Percentiles rank a stretch among this genome's conserved stretches.
phyloP scores from a whole-genome alignment of 2,888 invertebrate species.

The Euspilapteryx auroguttella region DNA sequence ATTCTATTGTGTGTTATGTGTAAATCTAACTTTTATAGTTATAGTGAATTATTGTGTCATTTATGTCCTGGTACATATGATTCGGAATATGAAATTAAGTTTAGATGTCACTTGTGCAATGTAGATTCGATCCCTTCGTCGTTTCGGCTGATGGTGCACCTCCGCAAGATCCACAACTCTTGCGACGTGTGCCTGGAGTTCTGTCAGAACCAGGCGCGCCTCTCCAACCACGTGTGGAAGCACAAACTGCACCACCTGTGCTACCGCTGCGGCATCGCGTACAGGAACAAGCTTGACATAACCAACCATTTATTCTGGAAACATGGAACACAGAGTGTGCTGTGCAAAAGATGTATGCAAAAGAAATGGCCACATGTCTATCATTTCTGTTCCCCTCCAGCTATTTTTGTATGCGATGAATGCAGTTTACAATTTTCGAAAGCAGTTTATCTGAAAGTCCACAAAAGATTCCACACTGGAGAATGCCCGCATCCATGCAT shows the following conservation, averaged over 20 bases:
- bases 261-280: slow-evolving; percentile 85
- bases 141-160: slow-evolving; percentile 85
- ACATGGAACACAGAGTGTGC: slow-evolving; percentile 85
- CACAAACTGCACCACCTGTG: slow-evolving; percentile 86
- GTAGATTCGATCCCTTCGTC: slow-evolving; percentile 79
- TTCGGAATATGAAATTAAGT: slow-evolving; percentile 67
- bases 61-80: slow-evolving; percentile 80
- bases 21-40: slow-evolving; percentile 83
- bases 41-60: slow-evolving; percentile 85
- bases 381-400: slow-evolving; percentile 85
- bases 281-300: slow-evolving; percentile 85
- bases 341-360: slow-evolving; percentile 82
- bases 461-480: slow-evolving; percentile 75
- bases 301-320: slow-evolving; percentile 92
- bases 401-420: slow-evolving; percentile 77
- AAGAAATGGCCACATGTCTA: slow-evolving; percentile 93
- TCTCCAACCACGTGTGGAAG: slow-evolving; percentile 89
- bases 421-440: slow-evolving; percentile 74
- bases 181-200: slow-evolving; percentile 87
- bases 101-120: slow-evolving; percentile 82
- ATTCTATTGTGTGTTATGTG: slow-evolving; percentile 85
- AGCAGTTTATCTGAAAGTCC: slow-evolving; percentile 81
- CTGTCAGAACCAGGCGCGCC: slow-evolving; percentile 75
- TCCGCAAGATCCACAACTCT: slow-evolving; percentile 80
- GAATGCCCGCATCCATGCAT: slow-evolving; percentile 74